phyloP scores from a whole-genome alignment of 2,797 vertebrate species.

The Sciaenops ocellatus region DNA sequence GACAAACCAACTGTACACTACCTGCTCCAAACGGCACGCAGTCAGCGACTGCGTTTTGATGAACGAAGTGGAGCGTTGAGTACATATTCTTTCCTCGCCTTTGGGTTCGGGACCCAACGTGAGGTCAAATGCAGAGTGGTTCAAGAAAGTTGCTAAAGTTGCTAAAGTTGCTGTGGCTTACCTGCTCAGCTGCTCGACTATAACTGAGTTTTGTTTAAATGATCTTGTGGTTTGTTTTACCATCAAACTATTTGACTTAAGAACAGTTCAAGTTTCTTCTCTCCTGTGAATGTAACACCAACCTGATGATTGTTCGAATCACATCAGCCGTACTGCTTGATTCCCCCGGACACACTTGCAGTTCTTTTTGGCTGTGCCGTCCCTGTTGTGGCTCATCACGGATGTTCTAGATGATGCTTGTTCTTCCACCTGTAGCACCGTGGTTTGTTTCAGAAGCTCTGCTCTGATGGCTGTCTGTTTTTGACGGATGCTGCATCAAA shows the following conservation, averaged over 20 bases:
- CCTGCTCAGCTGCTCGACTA: neutral
- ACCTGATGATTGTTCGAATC: too few relatives aligned
- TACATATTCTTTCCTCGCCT: too few relatives aligned
- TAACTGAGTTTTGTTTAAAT: neutral
- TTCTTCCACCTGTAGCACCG: too few relatives aligned
- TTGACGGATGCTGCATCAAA: too few relatives aligned
- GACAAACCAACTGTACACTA: neutral
- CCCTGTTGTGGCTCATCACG: too few relatives aligned
- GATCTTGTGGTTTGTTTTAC: neutral
- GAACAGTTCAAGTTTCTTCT: neutral
- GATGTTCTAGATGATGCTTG: too few relatives aligned
- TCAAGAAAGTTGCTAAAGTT: too few relatives aligned
- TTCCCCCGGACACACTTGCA: too few relatives aligned
- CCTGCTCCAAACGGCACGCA: neutral
- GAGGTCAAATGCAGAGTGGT: neutral
- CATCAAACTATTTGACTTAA: neutral
- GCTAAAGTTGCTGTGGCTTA: neutral
- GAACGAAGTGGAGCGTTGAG: neutral
- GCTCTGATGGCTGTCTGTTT: too few relatives aligned
- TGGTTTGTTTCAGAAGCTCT: too few relatives aligned
- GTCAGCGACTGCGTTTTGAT: neutral
- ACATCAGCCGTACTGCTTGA: too few relatives aligned
- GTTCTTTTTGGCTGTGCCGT: too few relatives aligned
- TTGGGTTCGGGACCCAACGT: neutral
- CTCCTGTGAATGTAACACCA: neutral